These are phyloP conservation scores for Muntiacus muntjak DNA, from an alignment of 2,113 vertebrate genomes.

Conservation along the genomic window DNA sequence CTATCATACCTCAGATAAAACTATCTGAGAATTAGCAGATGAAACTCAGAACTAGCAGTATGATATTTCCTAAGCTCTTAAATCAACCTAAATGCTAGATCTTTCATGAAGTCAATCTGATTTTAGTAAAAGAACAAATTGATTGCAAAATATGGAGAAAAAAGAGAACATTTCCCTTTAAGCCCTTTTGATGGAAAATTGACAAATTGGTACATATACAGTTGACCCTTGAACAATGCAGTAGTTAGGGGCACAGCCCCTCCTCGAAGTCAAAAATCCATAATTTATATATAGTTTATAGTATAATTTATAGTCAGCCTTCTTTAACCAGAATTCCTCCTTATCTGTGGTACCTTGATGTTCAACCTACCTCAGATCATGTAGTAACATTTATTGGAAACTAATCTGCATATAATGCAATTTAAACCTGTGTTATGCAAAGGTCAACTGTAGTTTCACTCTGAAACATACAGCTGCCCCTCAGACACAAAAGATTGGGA, in stretches of 20 bases:
- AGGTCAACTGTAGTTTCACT: background rate
- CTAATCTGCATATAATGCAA: background rate
- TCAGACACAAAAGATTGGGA: background rate
- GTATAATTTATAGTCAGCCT: background rate
- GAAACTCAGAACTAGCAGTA: background rate
- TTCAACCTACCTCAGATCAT: background rate
- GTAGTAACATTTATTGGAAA: background rate
- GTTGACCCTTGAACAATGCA: background rate
- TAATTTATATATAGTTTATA: background rate
- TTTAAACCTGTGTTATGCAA: background rate
- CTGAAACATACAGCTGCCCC: background rate
- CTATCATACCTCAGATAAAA: background rate
- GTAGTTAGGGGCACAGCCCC: background rate
- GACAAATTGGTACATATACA: background rate
- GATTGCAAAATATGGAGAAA: background rate
- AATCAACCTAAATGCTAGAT: background rate
- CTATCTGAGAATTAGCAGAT: background rate
- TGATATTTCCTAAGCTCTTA: background rate
- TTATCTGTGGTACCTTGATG: background rate
- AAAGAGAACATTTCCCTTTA: slow-evolving; percentile 28
- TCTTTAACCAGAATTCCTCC: background rate
- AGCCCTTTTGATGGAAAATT: slow-evolving; percentile 22
- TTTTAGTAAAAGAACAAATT: slow-evolving; percentile 36
- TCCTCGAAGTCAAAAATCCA: background rate
- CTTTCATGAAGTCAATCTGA: background rate